Evolutionary conservation across 2,888 invertebrate species (phyloP), one percentile per base, ranked within the genome.

Genomic region (Diarsia mendica): DNA sequence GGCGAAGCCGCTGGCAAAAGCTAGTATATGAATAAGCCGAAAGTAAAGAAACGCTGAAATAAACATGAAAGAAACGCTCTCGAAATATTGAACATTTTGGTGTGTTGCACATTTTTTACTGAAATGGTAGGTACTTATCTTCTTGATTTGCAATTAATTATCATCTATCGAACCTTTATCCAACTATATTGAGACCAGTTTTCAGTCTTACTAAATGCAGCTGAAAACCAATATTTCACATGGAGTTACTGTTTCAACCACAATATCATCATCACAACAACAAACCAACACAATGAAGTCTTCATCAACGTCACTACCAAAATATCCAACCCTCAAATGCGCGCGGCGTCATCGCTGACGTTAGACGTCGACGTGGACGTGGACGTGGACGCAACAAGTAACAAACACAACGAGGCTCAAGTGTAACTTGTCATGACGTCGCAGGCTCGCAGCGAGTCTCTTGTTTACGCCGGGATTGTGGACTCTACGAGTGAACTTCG

Each of bases 351-450:
- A 78, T 86, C 77, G 69, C 72, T 82, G 83, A 84, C 72, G 69
- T 79, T 69, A 82, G 80, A 80, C 79, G 84, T 82, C 74, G 51
- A 72, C 80, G 78, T 61, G 58, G n/a, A 70, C 80, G 78, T 61
- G 58, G n/a, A 70, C 77, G 75, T 65, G 44, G 60, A 84, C 85
- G 86, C 86, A 86, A 86, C 86, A 86, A 86, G 86, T 86, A 76
- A 75, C 87, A 79, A 85, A 86, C 85, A 82, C 72, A 64, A 66
- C 76, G 72, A 58, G 74, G 74, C 77, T 86, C 87, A 78, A 86
- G 86, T 79, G 85, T 85, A 81, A 85, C 86, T 87, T 87, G 87
- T 87, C 86, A 85, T 76, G 81, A 76, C 80, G 75, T 79, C 76
- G 80, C 28, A 28, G 28, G 28, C 28, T 28, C 28, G 28, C 72